Evolutionary conservation across 35 echinoderm and acorn worm genomes (phyloP).

Genomic region (Nesometra sesokonis): DNA sequence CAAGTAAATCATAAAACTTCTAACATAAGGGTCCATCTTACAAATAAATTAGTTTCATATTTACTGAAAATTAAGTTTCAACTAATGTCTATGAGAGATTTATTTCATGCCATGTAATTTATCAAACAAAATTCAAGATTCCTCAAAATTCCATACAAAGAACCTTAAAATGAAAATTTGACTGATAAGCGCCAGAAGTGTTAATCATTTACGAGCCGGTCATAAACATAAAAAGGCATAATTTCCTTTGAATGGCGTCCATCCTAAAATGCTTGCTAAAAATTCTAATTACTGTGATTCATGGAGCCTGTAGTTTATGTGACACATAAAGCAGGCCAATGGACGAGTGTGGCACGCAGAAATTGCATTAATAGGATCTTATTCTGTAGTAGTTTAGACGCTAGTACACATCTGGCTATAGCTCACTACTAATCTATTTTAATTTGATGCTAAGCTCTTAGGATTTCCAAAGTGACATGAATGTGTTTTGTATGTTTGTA

Average conservation of each 20-base stretch:
- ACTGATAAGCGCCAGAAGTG: background rate
- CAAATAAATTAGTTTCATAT: no score
- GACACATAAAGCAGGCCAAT: background rate
- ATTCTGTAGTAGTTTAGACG: background rate
- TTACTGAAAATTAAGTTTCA: no score
- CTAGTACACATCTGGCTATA: background rate
- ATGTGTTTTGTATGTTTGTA: background rate
- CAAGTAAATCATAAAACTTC: no score
- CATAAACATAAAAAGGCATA: background rate
- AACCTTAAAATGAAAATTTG: background rate
- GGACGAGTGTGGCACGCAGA: background rate
- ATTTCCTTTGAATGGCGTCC: background rate
- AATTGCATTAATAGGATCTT: background rate
- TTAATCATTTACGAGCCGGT: background rate
- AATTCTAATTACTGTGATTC: background rate
- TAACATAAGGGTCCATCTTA: no score
- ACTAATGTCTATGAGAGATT: no score
- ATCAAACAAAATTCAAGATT: no score
- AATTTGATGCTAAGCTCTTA: background rate
- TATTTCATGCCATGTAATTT: no score
- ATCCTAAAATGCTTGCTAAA: background rate
- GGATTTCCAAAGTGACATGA: background rate
- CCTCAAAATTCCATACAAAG: background rate
- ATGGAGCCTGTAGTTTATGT: background rate
- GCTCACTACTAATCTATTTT: background rate